Percentiles rank a stretch among this genome's conserved stretches.
Evolutionary conservation across 1,140 invertebrate genomes (phyloP).

Genomic region (Achatina immaculata): DNA sequence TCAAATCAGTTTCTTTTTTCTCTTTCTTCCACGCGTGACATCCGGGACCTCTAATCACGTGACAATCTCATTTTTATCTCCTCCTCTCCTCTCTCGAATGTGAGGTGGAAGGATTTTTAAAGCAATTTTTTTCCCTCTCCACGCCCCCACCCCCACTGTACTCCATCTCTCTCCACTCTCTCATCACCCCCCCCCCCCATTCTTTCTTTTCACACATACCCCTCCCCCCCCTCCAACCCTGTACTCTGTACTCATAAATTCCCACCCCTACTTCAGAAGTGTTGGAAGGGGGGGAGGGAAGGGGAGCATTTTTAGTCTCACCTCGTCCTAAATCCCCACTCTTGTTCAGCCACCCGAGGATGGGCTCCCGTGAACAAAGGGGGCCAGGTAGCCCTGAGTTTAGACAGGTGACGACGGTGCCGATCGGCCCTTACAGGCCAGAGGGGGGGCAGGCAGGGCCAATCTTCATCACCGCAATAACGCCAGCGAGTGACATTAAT

Average conservation of each 20-base stretch:
- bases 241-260: not conserved
- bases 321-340: not conserved
- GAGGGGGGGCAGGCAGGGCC: not conserved
- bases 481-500: constrained; percentile 25
- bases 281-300: too few relatives aligned
- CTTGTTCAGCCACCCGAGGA: not conserved
- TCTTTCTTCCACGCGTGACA: too few relatives aligned
- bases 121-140: too few relatives aligned
- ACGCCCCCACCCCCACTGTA: too few relatives aligned
- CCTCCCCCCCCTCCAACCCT: not conserved
- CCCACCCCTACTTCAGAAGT: too few relatives aligned
- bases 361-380: constrained; percentile 1
- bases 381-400: not conserved
- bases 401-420: not conserved
- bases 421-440: not conserved
- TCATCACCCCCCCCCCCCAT: not conserved
- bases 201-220: not conserved
- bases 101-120: too few relatives aligned
- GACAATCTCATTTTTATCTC: too few relatives aligned
- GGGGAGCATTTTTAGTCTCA: too few relatives aligned
- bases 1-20: too few relatives aligned
- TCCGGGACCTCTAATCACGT: too few relatives aligned
- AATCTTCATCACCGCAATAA: constrained; percentile 24
- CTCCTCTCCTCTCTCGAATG: too few relatives aligned
- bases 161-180: too few relatives aligned